These are phyloP conservation scores for Drosophila equinoxialis DNA, from an alignment of 1,140 invertebrate species.

Conservation along the genomic window DNA sequence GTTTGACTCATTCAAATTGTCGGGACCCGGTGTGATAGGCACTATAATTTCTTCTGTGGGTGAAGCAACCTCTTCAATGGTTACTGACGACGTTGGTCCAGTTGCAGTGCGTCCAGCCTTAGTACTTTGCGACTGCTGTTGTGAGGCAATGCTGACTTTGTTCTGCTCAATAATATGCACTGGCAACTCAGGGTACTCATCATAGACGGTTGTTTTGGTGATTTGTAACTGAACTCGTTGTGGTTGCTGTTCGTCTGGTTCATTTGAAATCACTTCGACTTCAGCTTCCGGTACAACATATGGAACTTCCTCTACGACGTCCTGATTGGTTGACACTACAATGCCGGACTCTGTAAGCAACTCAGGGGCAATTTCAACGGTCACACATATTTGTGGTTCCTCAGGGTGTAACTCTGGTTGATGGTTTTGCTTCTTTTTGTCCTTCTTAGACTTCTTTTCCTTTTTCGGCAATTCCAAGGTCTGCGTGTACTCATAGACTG, in stretches of 20 bases:
- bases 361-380: slow-evolving; percentile 69
- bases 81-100: slow-evolving; percentile 79
- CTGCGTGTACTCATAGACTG: slow-evolving; percentile 74
- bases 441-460: slow-evolving; percentile 54
- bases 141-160: slow-evolving; percentile 67
- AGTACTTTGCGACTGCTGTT: slow-evolving; percentile 51
- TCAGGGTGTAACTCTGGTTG: slow-evolving; percentile 21
- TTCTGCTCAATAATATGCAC: slow-evolving; percentile 73
- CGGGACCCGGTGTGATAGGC: slow-evolving; percentile 81
- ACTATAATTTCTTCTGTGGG: slow-evolving; percentile 82
- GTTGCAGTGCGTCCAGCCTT: slow-evolving; percentile 41
- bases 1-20: slow-evolving; percentile 47
- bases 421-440: slow-evolving; percentile 38
- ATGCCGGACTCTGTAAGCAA: slow-evolving; percentile 59
- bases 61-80: slow-evolving; percentile 84
- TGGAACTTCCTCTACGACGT: slow-evolving; percentile 51
- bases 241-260: slow-evolving; percentile 30
- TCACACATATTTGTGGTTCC: slow-evolving; percentile 71
- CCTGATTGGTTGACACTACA: slow-evolving; percentile 65
- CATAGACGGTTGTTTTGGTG: slow-evolving; percentile 75
- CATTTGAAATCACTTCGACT: not conserved
- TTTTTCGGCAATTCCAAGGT: slow-evolving; percentile 73
- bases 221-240: slow-evolving; percentile 74
- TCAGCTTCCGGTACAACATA: slow-evolving; percentile 35
- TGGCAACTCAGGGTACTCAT: slow-evolving; percentile 72